Evolutionary conservation across 2,888 invertebrate species (phyloP), one percentile per base, ranked within the genome.

Genomic region (Alviniconcha strummeri): DNA sequence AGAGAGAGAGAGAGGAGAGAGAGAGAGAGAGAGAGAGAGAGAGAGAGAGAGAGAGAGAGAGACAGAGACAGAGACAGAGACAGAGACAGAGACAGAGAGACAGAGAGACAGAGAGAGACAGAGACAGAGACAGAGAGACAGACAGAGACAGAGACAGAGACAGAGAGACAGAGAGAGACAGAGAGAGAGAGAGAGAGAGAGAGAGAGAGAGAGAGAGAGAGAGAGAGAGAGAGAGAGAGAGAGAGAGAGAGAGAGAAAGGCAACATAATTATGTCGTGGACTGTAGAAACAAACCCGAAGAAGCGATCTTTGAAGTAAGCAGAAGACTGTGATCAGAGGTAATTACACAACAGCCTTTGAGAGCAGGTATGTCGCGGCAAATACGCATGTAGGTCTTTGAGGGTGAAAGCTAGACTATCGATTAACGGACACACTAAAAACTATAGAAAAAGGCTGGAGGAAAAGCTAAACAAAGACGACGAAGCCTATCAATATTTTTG

Each of bases 41-140:
- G 72, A 72, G 36, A 72, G 72, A 72, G 72, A 72, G 75, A 54
- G 55, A 75, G 75, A 75, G 55, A 75, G 75, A 75, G 55, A 75
- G 75, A 75, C 17, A 75, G 75, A 75, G 55, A 75, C 17, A 75
- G 75, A 75, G 75, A 75, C 55, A 75, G 55, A 75, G 75, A 75
- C 54, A 75, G 75, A 75, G 75, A 55, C 57, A 77, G 19, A 57
- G 77, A 76, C 55, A 75, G 55, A 75, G 8, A 75, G 75, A 75
- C 15, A 75, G 17, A 75, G 15, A 75, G 55, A 76, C 57, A 77
- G 77, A 77, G 57, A 77, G 8, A 54, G 11, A 19, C 15, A 52
- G 52, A 72, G 52, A 75, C 13, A 75, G 75, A 75, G 54, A 55
- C 15, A 75, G 75, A 55, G 72, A 72, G 69, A 69, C 36, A 74